These are phyloP conservation scores for Scaptomyza pallida DNA, from an alignment of 1,140 invertebrate species.

Conservation along the genomic window DNA sequence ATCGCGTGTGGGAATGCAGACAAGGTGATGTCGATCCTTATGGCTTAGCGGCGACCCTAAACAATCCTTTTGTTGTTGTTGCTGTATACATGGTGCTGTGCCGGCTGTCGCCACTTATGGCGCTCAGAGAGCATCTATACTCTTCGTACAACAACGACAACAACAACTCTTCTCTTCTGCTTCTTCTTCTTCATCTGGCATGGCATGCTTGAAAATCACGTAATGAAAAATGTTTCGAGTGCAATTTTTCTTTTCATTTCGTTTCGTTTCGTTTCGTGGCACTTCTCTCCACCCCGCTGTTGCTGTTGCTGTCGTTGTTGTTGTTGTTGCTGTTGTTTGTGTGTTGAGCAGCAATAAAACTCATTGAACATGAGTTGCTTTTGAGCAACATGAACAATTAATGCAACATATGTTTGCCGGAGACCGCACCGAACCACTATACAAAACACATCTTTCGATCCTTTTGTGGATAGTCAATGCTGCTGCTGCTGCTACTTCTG, in stretches of 20 bases:
- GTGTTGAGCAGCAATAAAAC: constrained; percentile 81
- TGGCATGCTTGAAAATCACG: constrained; percentile 77
- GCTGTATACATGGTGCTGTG: constrained; percentile 77
- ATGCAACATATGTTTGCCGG: constrained; percentile 78
- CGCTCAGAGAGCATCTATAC: constrained; percentile 14
- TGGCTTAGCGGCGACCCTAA: constrained; percentile 68
- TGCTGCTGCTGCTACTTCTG: neutral
- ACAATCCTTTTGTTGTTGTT: constrained; percentile 35
- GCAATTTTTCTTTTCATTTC: constrained; percentile 81
- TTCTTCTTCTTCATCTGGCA: too few species aligned
- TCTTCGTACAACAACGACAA: neutral
- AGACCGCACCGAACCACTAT: constrained; percentile 28
- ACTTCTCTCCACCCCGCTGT: constrained; percentile 22
- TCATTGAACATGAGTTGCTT: constrained; percentile 81
- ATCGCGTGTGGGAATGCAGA: constrained; percentile 80
- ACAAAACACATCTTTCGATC: constrained; percentile 41
- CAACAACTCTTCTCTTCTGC: neutral
- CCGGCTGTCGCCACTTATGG: constrained; percentile 77
- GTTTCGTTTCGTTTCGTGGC: constrained; percentile 41
- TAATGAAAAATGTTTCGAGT: constrained; percentile 80
- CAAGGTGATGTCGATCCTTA: constrained; percentile 64
- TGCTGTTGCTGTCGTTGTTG: constrained; percentile 13
- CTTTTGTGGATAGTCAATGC: constrained; percentile 49
- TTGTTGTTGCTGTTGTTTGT: constrained; percentile 68
- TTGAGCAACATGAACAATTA: constrained; percentile 80